Percentiles rank a stretch among this genome's conserved stretches.
Conservation (phyloP, 2,888 invertebrate genomes). For the Boloria euphrosyne region DNA sequence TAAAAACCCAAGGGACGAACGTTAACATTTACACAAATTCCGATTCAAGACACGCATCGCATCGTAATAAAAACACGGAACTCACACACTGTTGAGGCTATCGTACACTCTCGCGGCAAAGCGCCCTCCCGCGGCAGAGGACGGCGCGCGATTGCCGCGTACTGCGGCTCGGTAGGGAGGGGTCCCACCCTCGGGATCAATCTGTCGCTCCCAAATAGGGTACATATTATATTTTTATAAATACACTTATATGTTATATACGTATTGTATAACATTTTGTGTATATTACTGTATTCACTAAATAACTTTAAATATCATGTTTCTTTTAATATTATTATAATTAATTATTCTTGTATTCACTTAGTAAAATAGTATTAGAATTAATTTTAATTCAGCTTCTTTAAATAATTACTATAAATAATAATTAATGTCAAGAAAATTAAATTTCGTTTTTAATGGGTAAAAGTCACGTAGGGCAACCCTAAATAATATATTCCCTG, state of each 20-base stretch:
- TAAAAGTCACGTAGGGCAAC: slow-evolving; percentile 2
- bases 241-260: not conserved
- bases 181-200: slow-evolving; percentile 74
- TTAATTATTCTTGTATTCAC: too few species aligned
- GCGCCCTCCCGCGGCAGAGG: slow-evolving; percentile 77
- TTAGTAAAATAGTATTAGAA: too few species aligned
- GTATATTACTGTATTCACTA: too few species aligned
- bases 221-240: slow-evolving; percentile 29
- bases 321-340: too few species aligned
- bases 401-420: too few species aligned
- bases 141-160: slow-evolving; percentile 76
- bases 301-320: too few species aligned
- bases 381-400: too few species aligned
- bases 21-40: slow-evolving; percentile 66
- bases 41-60: slow-evolving; percentile 72
- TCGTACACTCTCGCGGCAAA: slow-evolving; percentile 53
- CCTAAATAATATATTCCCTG: slow-evolving; percentile 17
- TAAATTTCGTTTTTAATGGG: too few species aligned
- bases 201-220: slow-evolving; percentile 55
- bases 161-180: slow-evolving; percentile 42
- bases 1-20: slow-evolving; percentile 66
- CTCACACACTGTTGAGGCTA: slow-evolving; percentile 67
- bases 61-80: slow-evolving; percentile 69
- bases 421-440: too few species aligned
- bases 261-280: too few species aligned